Percentiles rank a stretch among this genome's conserved stretches.
Conservation (phyloP, 2,797 vertebrate species). For the Falco biarmicus region DNA sequence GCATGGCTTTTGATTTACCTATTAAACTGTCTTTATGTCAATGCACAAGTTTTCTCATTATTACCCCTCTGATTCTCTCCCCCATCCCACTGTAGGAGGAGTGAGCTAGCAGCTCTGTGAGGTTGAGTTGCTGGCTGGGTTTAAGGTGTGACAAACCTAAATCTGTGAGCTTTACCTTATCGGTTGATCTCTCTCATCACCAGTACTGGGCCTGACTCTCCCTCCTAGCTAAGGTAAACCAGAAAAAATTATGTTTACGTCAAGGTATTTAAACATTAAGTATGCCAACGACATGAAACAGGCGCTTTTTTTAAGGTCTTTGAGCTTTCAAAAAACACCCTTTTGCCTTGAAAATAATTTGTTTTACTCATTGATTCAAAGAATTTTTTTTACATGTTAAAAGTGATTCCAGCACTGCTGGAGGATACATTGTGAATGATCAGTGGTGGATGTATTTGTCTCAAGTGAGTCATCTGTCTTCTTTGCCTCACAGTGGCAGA, state of each 20-base stretch:
- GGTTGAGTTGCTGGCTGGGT: no score
- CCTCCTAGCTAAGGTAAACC: background rate
- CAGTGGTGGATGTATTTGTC: background rate
- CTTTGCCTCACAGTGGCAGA: background rate
- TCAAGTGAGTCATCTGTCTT: background rate
- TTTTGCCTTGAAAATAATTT: background rate
- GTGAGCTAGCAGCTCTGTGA: no score
- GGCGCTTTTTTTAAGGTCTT: background rate
- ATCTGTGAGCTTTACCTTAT: background rate
- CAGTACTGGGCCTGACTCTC: background rate
- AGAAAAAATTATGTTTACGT: background rate
- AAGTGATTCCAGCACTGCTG: background rate
- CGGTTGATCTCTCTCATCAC: background rate
- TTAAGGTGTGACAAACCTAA: background rate
- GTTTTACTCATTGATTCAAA: background rate
- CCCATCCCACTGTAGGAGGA: no score
- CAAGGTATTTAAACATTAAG: background rate
- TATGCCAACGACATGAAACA: background rate
- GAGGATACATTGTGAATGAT: background rate
- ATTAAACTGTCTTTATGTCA: no score
- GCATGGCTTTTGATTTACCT: no score
- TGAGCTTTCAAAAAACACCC: background rate
- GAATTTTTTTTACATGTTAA: background rate
- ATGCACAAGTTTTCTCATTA: no score
- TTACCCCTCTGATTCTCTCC: no score